Base-by-base conservation (phyloP, 1,140 invertebrate species). In the Drosophila hydei region DNA sequence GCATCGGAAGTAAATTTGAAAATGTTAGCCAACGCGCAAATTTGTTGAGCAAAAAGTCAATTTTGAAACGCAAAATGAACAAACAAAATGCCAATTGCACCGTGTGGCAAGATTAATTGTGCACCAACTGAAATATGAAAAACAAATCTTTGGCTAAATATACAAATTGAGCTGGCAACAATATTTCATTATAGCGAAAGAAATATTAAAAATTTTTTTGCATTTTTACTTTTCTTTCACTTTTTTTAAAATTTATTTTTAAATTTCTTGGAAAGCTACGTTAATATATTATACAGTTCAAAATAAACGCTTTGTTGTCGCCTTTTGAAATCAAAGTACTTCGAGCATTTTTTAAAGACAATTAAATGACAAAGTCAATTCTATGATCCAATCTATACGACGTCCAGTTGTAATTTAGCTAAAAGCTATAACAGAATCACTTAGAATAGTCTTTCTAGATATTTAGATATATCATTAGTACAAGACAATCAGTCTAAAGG, bases 1-100 rank as follows among this genome's bases (percentile, higher is more conserved):
- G 14, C 43, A 50, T 42, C 47, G 58, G 27, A 68, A 68, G 47
- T 61, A 61, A 61, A 51, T 33, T 48, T 19, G 9, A 19, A 33
- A 18, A 51, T 6, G 33, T 52, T 59, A 4, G 54, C 45, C 23
- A 67, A 11, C 18, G 61, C 21, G 45, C 30, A 43, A 47, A 14
- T 40, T 14, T 59, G 25, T 45, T 71, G n/a, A 63, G 42, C 61
- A 67, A 68, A 64, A 64, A 71, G 75, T 65, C 75, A 83, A 81
- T 59, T 58, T 30, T 56, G 47, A 68, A 68, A 25, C 63, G 36
- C 50, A 12, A 70, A 63, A 56, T 42, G 36, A 9, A 25, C 48
- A 64, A 62, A 38, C 47, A 69, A 75, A n/a, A 71, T 72, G 48
- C 19, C 42, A 38, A 38, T 25, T 40, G 56, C 63, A 69, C 70